Evolutionary conservation across 2,797 vertebrate species (phyloP), one percentile per base, ranked within the genome.

Genomic region (Ptychadena robeensis): DNA sequence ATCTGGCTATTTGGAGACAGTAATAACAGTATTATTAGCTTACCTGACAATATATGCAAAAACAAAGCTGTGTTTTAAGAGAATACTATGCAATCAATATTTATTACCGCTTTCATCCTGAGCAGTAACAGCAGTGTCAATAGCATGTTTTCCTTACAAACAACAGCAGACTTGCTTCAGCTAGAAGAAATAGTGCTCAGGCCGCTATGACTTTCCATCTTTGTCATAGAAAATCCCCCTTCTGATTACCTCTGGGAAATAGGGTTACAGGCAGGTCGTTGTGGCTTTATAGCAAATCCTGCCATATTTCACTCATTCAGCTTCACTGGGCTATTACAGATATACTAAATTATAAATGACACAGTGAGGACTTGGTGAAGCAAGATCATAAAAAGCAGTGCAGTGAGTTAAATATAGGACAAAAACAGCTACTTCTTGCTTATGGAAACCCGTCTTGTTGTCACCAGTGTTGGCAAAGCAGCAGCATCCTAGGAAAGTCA

Each of bases 181-280:
- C 59, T 61, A 37, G 68, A 63, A 63, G 61, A 63, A 81, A 64
- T 63, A 44, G 14, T 44, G 68, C 14, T 72, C 35, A 66, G 30
- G 31, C 28, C 44, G 44, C 65, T 48, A 53, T 79, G 76, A 79
- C 65, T 66, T 48, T 80, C 78, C 28, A 38, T 80, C 78, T 80
- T 48, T 80, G 66, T 80, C 78, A 70, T 63, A 80, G 32, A 80
- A 80, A 80, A 71, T 70, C 78, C 78, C 53, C 63, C 57, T 80
- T 31, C 28, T 80, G 78, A 80, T 80, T 80, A 80, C 78, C 78
- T 80, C 28, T n/a, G 78, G 78, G 78, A 80, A 34, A 63, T 18
- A 22, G 22, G 57, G 78, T 80, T 80, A 63, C 67, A 14, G 78
- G 32, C 67, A 80, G 78, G 66, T 80, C 68, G 38, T 80, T 53